phyloP scores from a whole-genome alignment of 2,888 invertebrate genomes.

The Rhaphigaster nebulosa region DNA sequence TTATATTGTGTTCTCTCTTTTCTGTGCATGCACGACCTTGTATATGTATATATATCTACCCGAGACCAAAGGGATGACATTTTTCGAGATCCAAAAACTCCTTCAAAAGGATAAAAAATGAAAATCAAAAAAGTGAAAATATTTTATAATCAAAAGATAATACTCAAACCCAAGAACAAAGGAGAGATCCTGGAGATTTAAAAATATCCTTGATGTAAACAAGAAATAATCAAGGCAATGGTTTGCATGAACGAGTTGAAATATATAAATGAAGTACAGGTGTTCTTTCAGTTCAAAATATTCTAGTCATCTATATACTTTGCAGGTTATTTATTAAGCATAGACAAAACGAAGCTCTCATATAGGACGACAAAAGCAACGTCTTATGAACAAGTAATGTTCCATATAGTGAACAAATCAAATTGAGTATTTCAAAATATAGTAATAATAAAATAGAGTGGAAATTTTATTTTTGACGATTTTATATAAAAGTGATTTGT shows the following conservation, averaged over 20 bases:
- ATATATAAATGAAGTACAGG: background rate
- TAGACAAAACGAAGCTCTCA: background rate
- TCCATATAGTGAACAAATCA: too few relatives aligned
- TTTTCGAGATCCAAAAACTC: conserved; percentile 77
- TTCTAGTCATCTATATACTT: background rate
- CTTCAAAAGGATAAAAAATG: conserved; percentile 67
- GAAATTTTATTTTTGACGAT: background rate
- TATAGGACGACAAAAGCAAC: background rate
- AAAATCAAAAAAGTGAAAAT: background rate
- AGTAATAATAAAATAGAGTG: background rate
- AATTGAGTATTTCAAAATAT: background rate
- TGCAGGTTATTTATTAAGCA: background rate
- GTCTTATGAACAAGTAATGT: background rate
- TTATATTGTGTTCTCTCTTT: conserved; percentile 62
- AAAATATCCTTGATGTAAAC: background rate
- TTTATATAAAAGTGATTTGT: background rate
- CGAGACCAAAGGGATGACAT: conserved; percentile 80
- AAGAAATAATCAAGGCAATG: background rate
- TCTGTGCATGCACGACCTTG: conserved; percentile 57
- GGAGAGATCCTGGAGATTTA: background rate
- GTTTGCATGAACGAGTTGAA: background rate
- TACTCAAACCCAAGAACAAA: background rate
- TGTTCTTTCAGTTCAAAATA: background rate
- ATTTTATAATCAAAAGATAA: background rate
- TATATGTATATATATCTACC: conserved; percentile 68